Conservation (phyloP, 2,113 vertebrate genomes). For the Taxidea taxus region DNA sequence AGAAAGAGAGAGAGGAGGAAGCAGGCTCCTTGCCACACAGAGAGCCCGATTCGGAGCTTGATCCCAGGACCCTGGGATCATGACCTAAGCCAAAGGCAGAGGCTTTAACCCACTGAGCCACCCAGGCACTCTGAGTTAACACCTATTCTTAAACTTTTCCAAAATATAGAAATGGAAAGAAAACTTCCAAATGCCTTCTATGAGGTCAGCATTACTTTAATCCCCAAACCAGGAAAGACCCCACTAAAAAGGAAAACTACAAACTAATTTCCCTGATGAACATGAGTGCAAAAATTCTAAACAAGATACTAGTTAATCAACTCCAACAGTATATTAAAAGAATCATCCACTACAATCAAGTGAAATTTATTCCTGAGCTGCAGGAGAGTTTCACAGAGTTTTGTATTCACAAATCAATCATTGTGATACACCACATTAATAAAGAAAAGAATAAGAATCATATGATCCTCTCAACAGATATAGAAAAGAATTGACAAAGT, state of each 20-base stretch:
- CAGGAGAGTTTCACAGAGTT: not conserved
- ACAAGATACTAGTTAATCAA: not conserved
- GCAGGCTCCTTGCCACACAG: too few species aligned
- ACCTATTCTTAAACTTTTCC: not conserved
- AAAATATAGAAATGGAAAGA: not conserved
- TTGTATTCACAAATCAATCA: not conserved
- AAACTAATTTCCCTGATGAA: not conserved
- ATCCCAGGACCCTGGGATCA: too few species aligned
- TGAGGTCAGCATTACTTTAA: not conserved
- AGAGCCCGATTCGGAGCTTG: too few species aligned
- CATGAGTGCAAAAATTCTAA: not conserved
- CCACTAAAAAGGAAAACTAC: not conserved
- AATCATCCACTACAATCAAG: not conserved
- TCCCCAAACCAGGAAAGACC: not conserved
- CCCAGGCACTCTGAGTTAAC: too few species aligned
- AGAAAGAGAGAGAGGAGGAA: too few species aligned
- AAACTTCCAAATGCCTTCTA: not conserved
- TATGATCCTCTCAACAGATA: not conserved
- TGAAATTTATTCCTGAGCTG: not conserved
- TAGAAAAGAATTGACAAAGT: not conserved
- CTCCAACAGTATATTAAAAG: not conserved
- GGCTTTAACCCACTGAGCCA: too few species aligned
- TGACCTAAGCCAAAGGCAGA: too few species aligned
- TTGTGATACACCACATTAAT: not conserved
- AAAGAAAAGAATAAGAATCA: not conserved